A percentile compares a stretch with the other conserved stretches of the same genome.
Evolutionary conservation across 2,888 invertebrate genomes (phyloP).

Genomic region (Pyrrhia umbra): DNA sequence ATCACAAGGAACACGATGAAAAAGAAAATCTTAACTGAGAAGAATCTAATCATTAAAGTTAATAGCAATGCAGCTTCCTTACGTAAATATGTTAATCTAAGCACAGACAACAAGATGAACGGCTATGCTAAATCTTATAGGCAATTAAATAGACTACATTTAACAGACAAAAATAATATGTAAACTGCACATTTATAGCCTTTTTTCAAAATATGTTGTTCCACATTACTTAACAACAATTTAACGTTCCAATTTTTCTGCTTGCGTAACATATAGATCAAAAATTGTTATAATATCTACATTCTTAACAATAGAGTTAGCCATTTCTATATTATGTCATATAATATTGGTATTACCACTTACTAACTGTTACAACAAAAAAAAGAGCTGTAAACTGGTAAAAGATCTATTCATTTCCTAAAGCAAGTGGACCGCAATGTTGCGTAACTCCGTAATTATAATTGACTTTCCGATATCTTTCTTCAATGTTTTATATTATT

Average conservation of each 20-base stretch:
- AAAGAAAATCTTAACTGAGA: no score
- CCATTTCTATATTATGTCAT: conserved; percentile 15
- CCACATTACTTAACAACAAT: not conserved
- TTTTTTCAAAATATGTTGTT: not conserved
- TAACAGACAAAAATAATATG: not conserved
- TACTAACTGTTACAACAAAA: conserved; percentile 17
- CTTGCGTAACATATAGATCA: conserved; percentile 5
- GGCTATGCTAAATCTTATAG: no score
- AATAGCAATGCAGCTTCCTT: no score
- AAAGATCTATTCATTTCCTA: conserved; percentile 48
- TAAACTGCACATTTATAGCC: not conserved
- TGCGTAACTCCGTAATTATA: conserved; percentile 56
- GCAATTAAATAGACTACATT: no score
- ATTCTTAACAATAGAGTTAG: conserved; percentile 17
- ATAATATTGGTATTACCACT: conserved; percentile 22
- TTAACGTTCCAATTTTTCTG: conserved; percentile 6
- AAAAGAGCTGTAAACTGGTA: conserved; percentile 18
- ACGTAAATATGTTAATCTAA: no score
- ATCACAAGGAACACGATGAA: no score
- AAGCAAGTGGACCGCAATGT: conserved; percentile 53
- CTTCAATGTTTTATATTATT: conserved; percentile 40
- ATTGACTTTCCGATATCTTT: conserved; percentile 62
- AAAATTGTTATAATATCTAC: conserved; percentile 27
- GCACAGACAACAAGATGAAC: no score
- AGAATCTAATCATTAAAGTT: no score